Percentiles rank a stretch among this genome's conserved stretches.
These are phyloP conservation scores for Chrysomallon squamiferum DNA, from an alignment of 1,140 invertebrate species.

Conservation along the genomic window DNA sequence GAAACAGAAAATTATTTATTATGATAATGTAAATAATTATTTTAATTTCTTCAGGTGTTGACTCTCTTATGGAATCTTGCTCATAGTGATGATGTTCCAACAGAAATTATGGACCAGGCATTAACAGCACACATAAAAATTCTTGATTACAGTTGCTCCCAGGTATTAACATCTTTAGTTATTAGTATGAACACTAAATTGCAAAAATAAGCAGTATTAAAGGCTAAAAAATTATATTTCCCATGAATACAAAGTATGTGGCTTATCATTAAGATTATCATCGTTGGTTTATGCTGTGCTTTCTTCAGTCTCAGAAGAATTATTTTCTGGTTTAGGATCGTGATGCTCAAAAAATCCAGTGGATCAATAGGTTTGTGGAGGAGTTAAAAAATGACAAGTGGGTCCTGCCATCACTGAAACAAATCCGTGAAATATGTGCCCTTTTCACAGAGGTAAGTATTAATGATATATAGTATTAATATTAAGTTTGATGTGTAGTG, in stretches of 20 bases:
- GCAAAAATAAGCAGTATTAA: too few species aligned
- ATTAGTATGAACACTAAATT: too few species aligned
- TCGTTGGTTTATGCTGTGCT: too few species aligned
- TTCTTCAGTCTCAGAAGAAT: too few species aligned
- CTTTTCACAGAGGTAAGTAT: slow-evolving; percentile 78
- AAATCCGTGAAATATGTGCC: slow-evolving; percentile 94
- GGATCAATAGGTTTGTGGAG: slow-evolving; percentile 94
- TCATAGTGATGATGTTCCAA: slow-evolving; percentile 93
- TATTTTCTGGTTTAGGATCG: slow-evolving; percentile 77
- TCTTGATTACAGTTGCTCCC: slow-evolving; percentile 95
- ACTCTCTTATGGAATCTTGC: slow-evolving; percentile 97
- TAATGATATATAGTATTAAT: not conserved
- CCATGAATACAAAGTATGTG: too few species aligned
- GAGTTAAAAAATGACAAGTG: slow-evolving; percentile 89
- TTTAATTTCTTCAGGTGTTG: slow-evolving; percentile 73
- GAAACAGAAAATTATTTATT: too few species aligned
- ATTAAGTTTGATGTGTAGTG: not conserved
- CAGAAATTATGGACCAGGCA: slow-evolving; percentile 97
- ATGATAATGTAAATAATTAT: too few species aligned
- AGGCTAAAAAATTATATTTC: too few species aligned
- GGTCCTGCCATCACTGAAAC: slow-evolving; percentile 93
- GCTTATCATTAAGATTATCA: too few species aligned
- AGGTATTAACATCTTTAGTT: slow-evolving; percentile 61
- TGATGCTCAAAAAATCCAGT: slow-evolving; percentile 94
- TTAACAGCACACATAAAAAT: slow-evolving; percentile 96